Evolutionary conservation across 2,113 vertebrate genomes (phyloP).

Genomic region (Elephas maximus): DNA sequence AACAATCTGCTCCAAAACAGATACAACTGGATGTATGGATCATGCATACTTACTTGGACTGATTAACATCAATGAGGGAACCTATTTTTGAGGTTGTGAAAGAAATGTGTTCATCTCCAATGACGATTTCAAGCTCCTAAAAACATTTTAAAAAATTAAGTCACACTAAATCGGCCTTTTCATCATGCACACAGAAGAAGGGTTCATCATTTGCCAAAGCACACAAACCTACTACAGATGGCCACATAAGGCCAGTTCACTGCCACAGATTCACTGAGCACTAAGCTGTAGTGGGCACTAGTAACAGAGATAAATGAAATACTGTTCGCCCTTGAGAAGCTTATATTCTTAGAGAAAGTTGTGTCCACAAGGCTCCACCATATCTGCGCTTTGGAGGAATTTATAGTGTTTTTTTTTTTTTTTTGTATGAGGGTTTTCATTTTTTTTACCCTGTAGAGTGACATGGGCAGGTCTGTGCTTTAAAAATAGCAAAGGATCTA

Average conservation of each 20-base stretch:
- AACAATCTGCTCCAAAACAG: conserved; percentile 19
- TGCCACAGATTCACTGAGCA: neutral
- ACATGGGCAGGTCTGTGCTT: conserved; percentile 7
- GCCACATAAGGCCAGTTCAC: neutral
- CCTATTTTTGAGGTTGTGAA: conserved; percentile 99
- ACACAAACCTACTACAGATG: neutral
- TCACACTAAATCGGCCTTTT: neutral
- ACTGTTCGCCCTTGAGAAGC: neutral
- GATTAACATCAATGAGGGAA: conserved; percentile 99
- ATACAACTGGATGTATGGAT: conserved; percentile 4
- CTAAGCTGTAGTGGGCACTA: neutral
- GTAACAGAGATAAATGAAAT: conserved; percentile 4
- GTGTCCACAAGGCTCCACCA: neutral
- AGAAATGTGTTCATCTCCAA: conserved; percentile 99
- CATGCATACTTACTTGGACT: conserved; percentile 95
- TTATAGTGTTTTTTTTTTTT: neutral
- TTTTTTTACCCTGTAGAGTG: neutral
- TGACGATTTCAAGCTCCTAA: conserved; percentile 99
- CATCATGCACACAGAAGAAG: conserved; percentile 17
- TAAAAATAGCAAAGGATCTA: conserved; percentile 27
- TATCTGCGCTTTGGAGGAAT: conserved; percentile 51
- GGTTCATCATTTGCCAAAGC: neutral
- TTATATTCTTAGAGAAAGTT: neutral
- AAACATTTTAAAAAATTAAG: conserved; percentile 56
- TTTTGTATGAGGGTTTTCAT: neutral